Evolutionary conservation across 1,140 invertebrate genomes (phyloP).

Genomic region (Drosophila guanche): DNA sequence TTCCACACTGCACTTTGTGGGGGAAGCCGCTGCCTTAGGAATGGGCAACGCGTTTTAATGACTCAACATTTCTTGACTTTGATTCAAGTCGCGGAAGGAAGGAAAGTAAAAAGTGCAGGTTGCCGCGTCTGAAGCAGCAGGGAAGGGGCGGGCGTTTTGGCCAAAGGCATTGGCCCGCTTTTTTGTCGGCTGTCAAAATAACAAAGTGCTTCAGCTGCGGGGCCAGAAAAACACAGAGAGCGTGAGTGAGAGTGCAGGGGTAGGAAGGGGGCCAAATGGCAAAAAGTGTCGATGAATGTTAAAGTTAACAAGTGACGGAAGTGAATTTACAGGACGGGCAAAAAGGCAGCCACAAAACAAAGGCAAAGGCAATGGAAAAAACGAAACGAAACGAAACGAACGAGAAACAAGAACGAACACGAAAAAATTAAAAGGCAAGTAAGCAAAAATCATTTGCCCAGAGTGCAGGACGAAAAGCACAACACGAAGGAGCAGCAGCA

Average conservation of each 20-base stretch:
- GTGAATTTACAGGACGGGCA: constrained; percentile 61
- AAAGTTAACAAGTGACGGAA: constrained; percentile 76
- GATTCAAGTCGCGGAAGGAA: constrained; percentile 63
- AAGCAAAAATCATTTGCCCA: constrained; percentile 66
- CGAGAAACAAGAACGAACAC: constrained; percentile 35
- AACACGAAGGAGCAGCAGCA: constrained; percentile 28
- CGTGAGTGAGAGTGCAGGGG: neutral
- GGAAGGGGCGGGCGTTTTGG: constrained; percentile 4
- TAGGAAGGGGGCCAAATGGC: constrained; percentile 24
- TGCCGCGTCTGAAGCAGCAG: constrained; percentile 3
- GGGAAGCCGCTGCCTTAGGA: neutral
- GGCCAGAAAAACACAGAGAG: constrained; percentile 9
- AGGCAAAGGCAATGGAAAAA: constrained; percentile 21
- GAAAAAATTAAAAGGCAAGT: constrained; percentile 68
- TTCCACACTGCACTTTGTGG: constrained; percentile 58
- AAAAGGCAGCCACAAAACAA: constrained; percentile 39
- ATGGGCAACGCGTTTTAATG: constrained; percentile 67
- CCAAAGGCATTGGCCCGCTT: constrained; percentile 52
- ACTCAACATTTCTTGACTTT: constrained; percentile 75
- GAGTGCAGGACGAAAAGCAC: constrained; percentile 30
- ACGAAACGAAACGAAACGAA: constrained; percentile 11
- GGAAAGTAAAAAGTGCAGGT: constrained; percentile 47
- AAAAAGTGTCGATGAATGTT: constrained; percentile 77
- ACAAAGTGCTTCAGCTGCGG: constrained; percentile 67
- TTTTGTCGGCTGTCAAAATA: constrained; percentile 72